Base-by-base conservation (phyloP, 2,888 invertebrate species). In the Limnephilus rhombicus region DNA sequence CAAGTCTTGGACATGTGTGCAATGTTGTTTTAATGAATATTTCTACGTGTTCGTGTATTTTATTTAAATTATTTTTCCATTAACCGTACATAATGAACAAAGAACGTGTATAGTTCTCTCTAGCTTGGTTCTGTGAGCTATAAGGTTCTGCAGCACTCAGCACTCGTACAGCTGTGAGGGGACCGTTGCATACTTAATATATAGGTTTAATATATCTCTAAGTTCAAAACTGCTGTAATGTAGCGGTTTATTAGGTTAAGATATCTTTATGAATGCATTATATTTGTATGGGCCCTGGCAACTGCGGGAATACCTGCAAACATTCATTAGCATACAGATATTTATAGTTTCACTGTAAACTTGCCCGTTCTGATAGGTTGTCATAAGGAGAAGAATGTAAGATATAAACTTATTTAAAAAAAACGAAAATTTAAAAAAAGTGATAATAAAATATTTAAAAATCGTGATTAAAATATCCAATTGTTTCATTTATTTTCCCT, bases 401-500 rank as follows among this genome's bases (percentile, higher is more conserved):
- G 85, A 93, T 89, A 91, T 90, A 85, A 91, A 34, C 85, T 29
- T 34, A 85, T 83, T 91, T 45, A 89, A 83, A 86, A 91, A 80
- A 85, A 88, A 89, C 18, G 24, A 24, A 68, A 68, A 92, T 86
- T 80, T 80, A 90, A 93, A 93, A 93, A 93, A 93, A 93, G 93
- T 93, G 93, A 93, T 93, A 93, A 93, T 93, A 93, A 93, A 93
- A 93, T 91, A 92, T 93, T 92, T 88, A 92, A 92, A 93, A 93
- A 92, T 91, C 93, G 92, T 93, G 91, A 93, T 92, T 88, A 92
- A 92, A 91, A 90, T 91, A 90, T 82, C 31, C 37, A 24, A 29
- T 88, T 45, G 86, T 92, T 92, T 92, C 82, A 92, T 91, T 92
- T 90, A 34, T 81, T 68, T 24, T 7, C 24, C 68, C 68, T 24